Conservation (phyloP, 2,888 invertebrate species). For the Strigamia transsilvanica region DNA sequence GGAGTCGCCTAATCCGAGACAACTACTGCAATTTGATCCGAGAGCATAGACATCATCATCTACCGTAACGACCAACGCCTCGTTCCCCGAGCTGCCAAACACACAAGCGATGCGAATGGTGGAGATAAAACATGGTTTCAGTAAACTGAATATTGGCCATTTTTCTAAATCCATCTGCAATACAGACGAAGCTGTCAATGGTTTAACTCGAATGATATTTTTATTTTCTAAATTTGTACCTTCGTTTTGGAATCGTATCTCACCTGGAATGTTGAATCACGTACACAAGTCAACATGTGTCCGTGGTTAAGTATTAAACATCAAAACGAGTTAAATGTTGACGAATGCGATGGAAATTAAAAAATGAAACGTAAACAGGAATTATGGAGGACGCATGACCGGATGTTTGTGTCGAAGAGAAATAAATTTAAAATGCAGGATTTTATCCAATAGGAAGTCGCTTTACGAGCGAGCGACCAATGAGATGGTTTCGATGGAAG, state of each 20-base stretch:
- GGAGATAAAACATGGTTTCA: conserved; percentile 67
- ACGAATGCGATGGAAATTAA: background rate
- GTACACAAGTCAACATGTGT: no score
- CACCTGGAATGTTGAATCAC: background rate
- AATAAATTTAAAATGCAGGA: background rate
- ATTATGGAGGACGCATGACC: background rate
- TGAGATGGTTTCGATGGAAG: background rate
- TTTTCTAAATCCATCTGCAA: conserved; percentile 65
- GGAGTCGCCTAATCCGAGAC: conserved; percentile 69
- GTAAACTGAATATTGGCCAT: conserved; percentile 70
- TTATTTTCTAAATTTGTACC: background rate
- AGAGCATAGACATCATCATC: conserved; percentile 70
- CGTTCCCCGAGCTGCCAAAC: conserved; percentile 70
- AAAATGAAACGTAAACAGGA: background rate
- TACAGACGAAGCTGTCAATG: background rate
- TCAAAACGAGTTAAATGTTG: background rate
- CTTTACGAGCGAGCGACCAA: background rate
- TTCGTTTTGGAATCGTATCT: background rate
- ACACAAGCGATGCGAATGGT: conserved; percentile 69
- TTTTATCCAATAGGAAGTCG: background rate
- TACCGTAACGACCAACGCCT: conserved; percentile 70
- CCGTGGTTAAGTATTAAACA: no score
- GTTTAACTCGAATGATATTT: background rate
- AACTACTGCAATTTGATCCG: conserved; percentile 70
- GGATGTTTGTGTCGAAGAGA: background rate